Base-by-base conservation (phyloP, 1,140 invertebrate genomes). In the Cydia fagiglandana region DNA sequence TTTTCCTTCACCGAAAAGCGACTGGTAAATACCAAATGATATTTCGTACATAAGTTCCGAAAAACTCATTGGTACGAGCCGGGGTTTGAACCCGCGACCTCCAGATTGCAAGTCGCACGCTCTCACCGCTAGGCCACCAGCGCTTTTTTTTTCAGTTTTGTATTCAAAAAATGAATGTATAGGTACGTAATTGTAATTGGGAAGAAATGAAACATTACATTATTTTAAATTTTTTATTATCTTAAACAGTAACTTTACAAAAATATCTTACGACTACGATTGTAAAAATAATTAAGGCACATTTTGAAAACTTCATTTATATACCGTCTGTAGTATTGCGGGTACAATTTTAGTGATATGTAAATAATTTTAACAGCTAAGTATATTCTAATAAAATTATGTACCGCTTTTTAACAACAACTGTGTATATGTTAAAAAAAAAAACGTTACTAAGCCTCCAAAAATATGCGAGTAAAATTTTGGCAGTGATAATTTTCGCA, bases 281-380 rank as follows among this genome's bases (percentile, higher is more conserved):
- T 86, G 81, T 89, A 91, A 82, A 70, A 88, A 88, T 88, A 87
- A 86, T 88, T 91, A 91, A 91, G 89, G 89, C 89, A 91, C 89
- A 90, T 88, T 88, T 80, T 80, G 81, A 83, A 80, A 74, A 77
- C 45, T 75, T 74, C 38, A 73, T 68, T 70, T 64, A 24, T 24
- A 45, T 76, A 41, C 45, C 6, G 15, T 34, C 15, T 64, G 61
- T 56, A 61, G 17, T 24, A 17, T 61, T 24, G 17, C 56, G 41
- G 41, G n/a, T 45, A 73, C 73, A 73, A 15, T 24, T 73, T 50
- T 41, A 34, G 5, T 34, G 45, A 41, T 70, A 41, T 61, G 56
- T 61, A 0, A 6, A 61, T 61, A 56, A n/a, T 61, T 61, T 61
- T 12, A n/a, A 61, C 56, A 24, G 20, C 20, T 61, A 61, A n/a